Conservation (phyloP, 2,888 invertebrate genomes). For the Acronicta aceris region DNA sequence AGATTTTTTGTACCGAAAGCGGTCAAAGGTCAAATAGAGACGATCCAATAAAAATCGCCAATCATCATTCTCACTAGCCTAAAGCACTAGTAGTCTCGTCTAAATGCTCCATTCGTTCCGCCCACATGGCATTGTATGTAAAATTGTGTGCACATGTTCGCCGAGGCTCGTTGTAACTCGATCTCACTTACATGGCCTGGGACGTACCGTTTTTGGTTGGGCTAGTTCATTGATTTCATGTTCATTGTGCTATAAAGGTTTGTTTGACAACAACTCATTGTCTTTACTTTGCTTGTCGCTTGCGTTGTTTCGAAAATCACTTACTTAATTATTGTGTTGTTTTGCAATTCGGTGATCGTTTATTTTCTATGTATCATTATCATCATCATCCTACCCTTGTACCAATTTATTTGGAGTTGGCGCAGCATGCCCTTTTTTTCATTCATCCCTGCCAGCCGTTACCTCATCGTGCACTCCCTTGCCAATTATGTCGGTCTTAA, state of each 20-base stretch:
- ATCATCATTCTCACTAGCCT: slow-evolving; percentile 33
- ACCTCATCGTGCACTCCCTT: no score
- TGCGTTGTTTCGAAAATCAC: not conserved
- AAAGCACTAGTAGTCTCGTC: slow-evolving; percentile 59
- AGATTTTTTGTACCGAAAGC: slow-evolving; percentile 7
- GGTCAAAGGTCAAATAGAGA: slow-evolving; percentile 34
- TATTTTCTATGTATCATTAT: no score
- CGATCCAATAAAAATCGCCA: slow-evolving; percentile 21
- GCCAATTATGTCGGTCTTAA: no score
- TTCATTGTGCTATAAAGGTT: slow-evolving; percentile 37
- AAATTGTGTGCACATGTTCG: slow-evolving; percentile 69
- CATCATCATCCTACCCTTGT: no score
- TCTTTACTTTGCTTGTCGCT: slow-evolving; percentile 33
- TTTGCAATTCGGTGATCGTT: not conserved
- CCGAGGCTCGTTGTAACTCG: slow-evolving; percentile 64
- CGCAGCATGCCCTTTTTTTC: no score
- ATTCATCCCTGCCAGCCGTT: no score
- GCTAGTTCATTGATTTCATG: slow-evolving; percentile 57
- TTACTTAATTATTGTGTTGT: not conserved
- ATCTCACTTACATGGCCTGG: slow-evolving; percentile 76
- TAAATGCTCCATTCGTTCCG: slow-evolving; percentile 60
- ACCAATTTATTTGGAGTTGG: no score
- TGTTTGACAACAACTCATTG: slow-evolving; percentile 48
- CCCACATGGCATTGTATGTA: slow-evolving; percentile 84
- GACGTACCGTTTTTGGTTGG: slow-evolving; percentile 77